A percentile compares a stretch with the other conserved stretches of the same genome.
Conservation (phyloP, 2,888 invertebrate genomes). For the Hirtodrosophila cameraria region DNA sequence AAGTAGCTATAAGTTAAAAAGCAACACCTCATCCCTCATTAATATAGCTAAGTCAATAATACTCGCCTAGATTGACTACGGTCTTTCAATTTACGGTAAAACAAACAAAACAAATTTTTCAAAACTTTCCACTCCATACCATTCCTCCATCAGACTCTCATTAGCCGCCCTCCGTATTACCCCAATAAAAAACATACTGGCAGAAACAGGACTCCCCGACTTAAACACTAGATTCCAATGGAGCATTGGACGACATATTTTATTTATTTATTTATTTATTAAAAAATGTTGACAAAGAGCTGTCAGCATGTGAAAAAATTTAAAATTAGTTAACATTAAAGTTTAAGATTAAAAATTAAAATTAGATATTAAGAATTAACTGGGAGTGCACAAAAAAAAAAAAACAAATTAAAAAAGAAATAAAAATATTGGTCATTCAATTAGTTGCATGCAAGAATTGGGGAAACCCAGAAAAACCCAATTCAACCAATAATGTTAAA, state of each 20-base stretch:
- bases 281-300: too few species aligned
- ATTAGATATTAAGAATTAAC: too few species aligned
- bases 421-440: too few species aligned
- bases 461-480: too few species aligned
- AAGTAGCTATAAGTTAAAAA: not conserved
- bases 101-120: constrained; percentile 2
- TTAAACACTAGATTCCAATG: not conserved
- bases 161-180: constrained; percentile 10
- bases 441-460: too few species aligned
- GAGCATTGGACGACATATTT: not conserved
- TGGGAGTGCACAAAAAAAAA: too few species aligned
- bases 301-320: too few species aligned
- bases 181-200: not conserved
- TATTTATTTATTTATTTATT: too few species aligned
- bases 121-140: not conserved
- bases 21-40: not conserved
- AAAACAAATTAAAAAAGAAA: too few species aligned
- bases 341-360: too few species aligned
- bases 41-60: constrained; percentile 4
- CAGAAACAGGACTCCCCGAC: constrained; percentile 2
- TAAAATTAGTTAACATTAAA: too few species aligned
- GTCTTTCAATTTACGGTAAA: constrained; percentile 1
- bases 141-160: constrained; percentile 6
- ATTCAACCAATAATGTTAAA: too few species aligned
- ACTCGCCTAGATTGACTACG: constrained; percentile 3